phyloP scores from a whole-genome alignment of 1,140 invertebrate genomes.

The Condylostylus longicornis region DNA sequence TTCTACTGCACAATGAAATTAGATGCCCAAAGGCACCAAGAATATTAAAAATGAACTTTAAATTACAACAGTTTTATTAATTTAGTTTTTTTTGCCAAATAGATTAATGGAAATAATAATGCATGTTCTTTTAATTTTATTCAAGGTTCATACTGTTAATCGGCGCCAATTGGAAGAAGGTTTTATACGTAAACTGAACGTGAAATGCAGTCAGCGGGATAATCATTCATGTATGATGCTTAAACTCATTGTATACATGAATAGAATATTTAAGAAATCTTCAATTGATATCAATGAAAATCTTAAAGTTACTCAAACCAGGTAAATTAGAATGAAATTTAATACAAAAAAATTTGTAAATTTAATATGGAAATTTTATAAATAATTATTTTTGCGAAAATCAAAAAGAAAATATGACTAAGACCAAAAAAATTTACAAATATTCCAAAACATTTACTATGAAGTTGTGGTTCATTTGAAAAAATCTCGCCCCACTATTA shows the following conservation, averaged over 20 bases:
- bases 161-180: constrained; percentile 43
- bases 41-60: too few species aligned
- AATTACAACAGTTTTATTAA: neutral
- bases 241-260: constrained; percentile 64
- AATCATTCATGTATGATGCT: constrained; percentile 63
- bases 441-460: too few species aligned
- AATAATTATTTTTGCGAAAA: too few species aligned
- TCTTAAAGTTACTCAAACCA: constrained; percentile 60
- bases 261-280: constrained; percentile 61
- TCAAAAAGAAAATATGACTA: neutral
- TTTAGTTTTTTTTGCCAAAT: neutral
- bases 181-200: constrained; percentile 53
- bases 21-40: too few species aligned
- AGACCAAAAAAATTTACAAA: too few species aligned
- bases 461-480: too few species aligned
- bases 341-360: neutral
- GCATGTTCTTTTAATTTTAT: neutral
- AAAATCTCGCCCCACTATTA: too few species aligned
- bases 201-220: constrained; percentile 57
- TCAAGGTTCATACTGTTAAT: constrained; percentile 21
- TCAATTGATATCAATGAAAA: constrained; percentile 57
- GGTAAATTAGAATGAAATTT: constrained; percentile 24
- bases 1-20: too few species aligned
- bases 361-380: neutral
- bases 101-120: neutral